Evolutionary conservation across 2,888 invertebrate genomes (phyloP), one percentile per base, ranked within the genome.

Genomic region (Brachyptera risi): DNA sequence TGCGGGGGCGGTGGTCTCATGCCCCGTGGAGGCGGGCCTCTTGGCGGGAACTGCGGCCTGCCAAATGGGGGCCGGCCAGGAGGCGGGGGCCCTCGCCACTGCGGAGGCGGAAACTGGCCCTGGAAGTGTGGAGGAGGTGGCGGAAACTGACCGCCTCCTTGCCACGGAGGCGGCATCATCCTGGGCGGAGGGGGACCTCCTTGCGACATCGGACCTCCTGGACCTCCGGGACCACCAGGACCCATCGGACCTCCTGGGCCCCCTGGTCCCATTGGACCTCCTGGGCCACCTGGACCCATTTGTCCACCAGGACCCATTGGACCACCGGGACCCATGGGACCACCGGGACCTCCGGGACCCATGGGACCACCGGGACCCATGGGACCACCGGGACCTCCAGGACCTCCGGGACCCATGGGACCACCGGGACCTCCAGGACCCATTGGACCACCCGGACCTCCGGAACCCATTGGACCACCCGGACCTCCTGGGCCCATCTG

Each of bases 11-110:
- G 67, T n/a, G 68, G 68, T 60, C 66, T 65, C 60, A 67, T 66
- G n/a, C 62, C 70, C 66, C 79, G 82, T 26, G 86, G 85, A 21
- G 87, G 86, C 0, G 87, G 84, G 37, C 87, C 85, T 67, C 86
- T 80, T 38, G 87, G 86, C 4, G 87, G 86, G 65, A 87, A 82
- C 1, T 81, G 78, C 37, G 80, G 79, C 65, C 79, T 72, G 51
- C 74, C 74, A 63, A 75, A 82, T 0, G 80, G 76, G 1, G 81
- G 80, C 1, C 80, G 77, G 42, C 79, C 76, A 63, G 78, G 76
- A 24, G 79, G 77, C 0, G 86, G 86, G 35, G 84, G 83, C 61
- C 87, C 76, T 85, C 86, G 86, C 21, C 82, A 82, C 0, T 85
- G 84, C 2, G 85, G 85, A 5, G 84, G 87, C 9, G 73, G 63